Evolutionary conservation across 2,888 invertebrate species (phyloP).

Genomic region (Patella pellucida): DNA sequence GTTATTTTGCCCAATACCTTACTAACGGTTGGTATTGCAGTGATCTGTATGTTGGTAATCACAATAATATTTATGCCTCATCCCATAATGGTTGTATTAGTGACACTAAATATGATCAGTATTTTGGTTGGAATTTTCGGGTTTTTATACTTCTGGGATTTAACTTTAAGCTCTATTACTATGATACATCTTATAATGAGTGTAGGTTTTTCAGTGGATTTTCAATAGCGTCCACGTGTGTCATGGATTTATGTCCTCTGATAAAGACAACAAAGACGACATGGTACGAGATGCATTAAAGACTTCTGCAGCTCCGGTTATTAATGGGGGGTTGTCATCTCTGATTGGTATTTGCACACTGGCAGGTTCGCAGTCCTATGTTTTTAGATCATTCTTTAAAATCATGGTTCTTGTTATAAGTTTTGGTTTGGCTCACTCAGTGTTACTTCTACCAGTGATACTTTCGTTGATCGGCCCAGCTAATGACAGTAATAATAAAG

Average conservation of each 20-base stretch:
- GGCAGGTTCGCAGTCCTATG: constrained; percentile 36
- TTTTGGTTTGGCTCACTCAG: constrained; percentile 41
- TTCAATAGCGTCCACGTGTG: constrained; percentile 51
- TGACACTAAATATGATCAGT: constrained; percentile 47
- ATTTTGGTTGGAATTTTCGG: constrained; percentile 58
- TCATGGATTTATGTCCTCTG: constrained; percentile 45
- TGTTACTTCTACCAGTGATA: constrained; percentile 41
- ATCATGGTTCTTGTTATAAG: constrained; percentile 43
- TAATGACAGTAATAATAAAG: not conserved
- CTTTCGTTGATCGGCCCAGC: constrained; percentile 38
- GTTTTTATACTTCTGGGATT: constrained; percentile 48
- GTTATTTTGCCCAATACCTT: constrained; percentile 52
- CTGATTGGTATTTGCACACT: constrained; percentile 43
- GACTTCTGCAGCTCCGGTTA: constrained; percentile 42
- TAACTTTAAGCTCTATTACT: constrained; percentile 54
- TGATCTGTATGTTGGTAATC: constrained; percentile 52
- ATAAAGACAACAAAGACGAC: constrained; percentile 27
- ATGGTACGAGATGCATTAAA: constrained; percentile 35
- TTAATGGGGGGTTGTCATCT: constrained; percentile 43
- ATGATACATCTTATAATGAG: constrained; percentile 57
- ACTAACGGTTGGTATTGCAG: constrained; percentile 52
- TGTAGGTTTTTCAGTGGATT: constrained; percentile 58
- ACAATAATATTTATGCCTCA: constrained; percentile 58
- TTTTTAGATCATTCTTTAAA: constrained; percentile 42
- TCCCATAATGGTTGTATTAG: constrained; percentile 47